These are phyloP conservation scores for Papilio aristodemus DNA, from an alignment of 1,140 invertebrate genomes.

Conservation along the genomic window DNA sequence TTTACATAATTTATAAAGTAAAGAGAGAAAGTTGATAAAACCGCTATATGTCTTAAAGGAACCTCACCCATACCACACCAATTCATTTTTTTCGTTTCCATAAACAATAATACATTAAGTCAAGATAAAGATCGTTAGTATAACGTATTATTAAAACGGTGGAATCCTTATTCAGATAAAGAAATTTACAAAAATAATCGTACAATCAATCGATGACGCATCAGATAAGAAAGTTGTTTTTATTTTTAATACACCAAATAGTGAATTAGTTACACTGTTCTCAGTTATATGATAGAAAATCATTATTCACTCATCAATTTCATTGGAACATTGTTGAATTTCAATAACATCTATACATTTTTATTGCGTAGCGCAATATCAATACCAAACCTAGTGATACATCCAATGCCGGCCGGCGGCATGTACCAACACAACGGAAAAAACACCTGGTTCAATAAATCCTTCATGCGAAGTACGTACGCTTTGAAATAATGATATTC, in stretches of 20 bases:
- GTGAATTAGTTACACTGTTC: not conserved
- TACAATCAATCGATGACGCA: no score
- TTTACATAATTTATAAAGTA: no score
- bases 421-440: slow-evolving; percentile 54
- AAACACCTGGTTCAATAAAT: slow-evolving; percentile 48
- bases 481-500: slow-evolving; percentile 7
- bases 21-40: no score
- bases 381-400: slow-evolving; percentile 24
- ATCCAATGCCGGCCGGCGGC: slow-evolving; percentile 49
- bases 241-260: not conserved
- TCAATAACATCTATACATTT: not conserved
- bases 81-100: no score
- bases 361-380: slow-evolving; percentile 5
- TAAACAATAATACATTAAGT: no score
- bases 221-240: not conserved
- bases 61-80: no score
- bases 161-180: no score
- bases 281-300: not conserved
- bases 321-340: not conserved
- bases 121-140: no score
- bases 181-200: no score
- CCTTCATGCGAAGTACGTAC: slow-evolving; percentile 15
- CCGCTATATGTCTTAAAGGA: no score
- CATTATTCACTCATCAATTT: not conserved
- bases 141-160: no score